These are phyloP conservation scores for Rotaria socialis DNA, from an alignment of 2,888 invertebrate genomes.

Conservation along the genomic window DNA sequence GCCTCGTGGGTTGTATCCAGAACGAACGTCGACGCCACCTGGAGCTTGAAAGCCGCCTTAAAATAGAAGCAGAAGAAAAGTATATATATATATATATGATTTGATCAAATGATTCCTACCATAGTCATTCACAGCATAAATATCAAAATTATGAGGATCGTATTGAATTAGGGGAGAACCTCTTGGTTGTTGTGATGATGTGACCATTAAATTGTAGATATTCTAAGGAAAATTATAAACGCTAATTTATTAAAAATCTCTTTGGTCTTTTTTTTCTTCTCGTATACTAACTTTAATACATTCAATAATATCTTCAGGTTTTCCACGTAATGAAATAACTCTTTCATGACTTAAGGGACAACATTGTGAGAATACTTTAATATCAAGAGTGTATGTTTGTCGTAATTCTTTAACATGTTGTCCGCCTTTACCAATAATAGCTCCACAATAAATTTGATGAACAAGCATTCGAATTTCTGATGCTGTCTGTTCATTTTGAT, in stretches of 20 bases:
- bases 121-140: constrained; percentile 21
- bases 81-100: too few species aligned
- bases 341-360: constrained; percentile 96
- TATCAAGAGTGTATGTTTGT: constrained; percentile 70
- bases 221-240: background rate
- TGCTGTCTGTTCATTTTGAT: background rate
- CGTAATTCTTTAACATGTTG: constrained; percentile 94
- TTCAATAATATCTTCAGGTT: constrained; percentile 64
- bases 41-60: background rate
- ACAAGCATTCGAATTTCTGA: constrained; percentile 76
- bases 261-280: background rate
- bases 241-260: background rate
- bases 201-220: background rate
- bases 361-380: constrained; percentile 75
- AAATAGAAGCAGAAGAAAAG: background rate
- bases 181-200: constrained; percentile 14
- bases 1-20: background rate
- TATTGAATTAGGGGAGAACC: background rate
- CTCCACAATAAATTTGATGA: constrained; percentile 95
- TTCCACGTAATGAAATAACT: constrained; percentile 84
- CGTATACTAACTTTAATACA: constrained; percentile 38
- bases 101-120: background rate
- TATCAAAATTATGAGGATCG: constrained; percentile 34
- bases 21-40: background rate
- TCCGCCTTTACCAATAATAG: constrained; percentile 93